Base-by-base conservation (phyloP, 2,113 vertebrate species). In the Hipposideros armiger region DNA sequence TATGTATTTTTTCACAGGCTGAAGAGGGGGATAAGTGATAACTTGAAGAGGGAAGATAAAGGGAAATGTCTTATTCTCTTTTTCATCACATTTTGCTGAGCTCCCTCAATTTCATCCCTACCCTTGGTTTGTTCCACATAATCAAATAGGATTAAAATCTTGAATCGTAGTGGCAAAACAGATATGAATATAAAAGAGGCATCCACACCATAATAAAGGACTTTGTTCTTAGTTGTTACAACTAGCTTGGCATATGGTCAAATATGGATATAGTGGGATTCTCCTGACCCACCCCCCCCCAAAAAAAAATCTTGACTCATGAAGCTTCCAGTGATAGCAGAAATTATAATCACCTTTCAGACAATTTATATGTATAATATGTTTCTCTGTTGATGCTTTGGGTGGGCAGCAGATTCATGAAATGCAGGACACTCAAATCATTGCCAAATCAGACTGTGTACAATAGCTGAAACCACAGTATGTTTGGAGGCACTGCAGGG, bases 311-410 rank as follows among this genome's bases (percentile, higher is more conserved):
- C 47, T 26, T 87, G 50, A 70, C 20, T 82, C n/a, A 90, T 81
- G 40, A 60, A 81, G 20, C 20, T 73, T 88, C 58, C 6, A 42
- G 6, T 47, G 9, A 85, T 24, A 85, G 28, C 47, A 93, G 40
- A 54, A 62, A 62, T 83, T 94, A 85, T 19, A 42, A 83, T 70
- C 54, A 82, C 52, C n/a, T 84, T 19, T 92, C 56, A 94, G 47
- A 94, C 32, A 81, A 69, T 74, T 72, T 74, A 85, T 30, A 62
- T 45, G 28, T 30, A 28, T 22, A 52, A 15, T 42, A 74, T 16
- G 30, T 82, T 74, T 69, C n/a, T 54, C 40, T 26, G 22, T 4
- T 11, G 28, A 90, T 84, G 30, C n/a, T 84, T 78, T 64, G 45
- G 11, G 30, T 82, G 6, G 28, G 20, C 11, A 40, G 92, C 67